Evolutionary conservation across 2,888 invertebrate genomes (phyloP), one percentile per base, ranked within the genome.

Genomic region (Cephus rjabovi): DNA sequence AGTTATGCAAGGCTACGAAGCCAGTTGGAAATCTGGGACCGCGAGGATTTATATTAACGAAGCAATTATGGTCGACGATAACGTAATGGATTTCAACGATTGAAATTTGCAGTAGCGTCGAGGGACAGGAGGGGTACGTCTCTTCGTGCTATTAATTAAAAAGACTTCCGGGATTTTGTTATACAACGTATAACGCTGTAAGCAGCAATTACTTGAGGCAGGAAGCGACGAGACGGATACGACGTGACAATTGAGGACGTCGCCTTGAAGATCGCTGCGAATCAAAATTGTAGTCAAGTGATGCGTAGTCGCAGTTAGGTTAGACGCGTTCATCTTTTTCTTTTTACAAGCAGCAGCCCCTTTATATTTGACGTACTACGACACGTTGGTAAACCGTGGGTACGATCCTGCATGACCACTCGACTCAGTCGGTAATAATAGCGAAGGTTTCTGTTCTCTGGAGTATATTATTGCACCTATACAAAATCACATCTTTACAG

Each of bases 401-500:
- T 9, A 56, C 56, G 56, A 56, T 56, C 56, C 23, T 9, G 56
- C 9, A 9, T 56, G 23, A 56, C 23, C 9, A 23, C 56, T 56
- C 23, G 56, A 23, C 56, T 56, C 56, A 2, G 56, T 56, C 56
- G 56, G 56, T 56, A 56, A 56, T 56, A 56, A 23, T 23, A 9
- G 15, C 6, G 40, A 40, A 2, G 56, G 56, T 15, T 15, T 71
- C 31, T 31, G 37, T 33, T n/a, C 31, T 23, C 30, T 1, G 71
- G 31, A 4, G 56, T 56, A 31, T 12, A 31, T 31, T 71, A 71
- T 71, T 71, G 71, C 71, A 71, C 71, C 71, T 31, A 71, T 71
- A 71, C 71, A 71, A 71, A 71, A 71, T 71, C 31, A 71, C 31
- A 33, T 33, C 33, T 71, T 71, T 71, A 71, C 71, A 33, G 33